A percentile compares a stretch with the other conserved stretches of the same genome.
Evolutionary conservation across 2,797 vertebrate genomes (phyloP).

Genomic region (Gadopsis bispinosus): DNA sequence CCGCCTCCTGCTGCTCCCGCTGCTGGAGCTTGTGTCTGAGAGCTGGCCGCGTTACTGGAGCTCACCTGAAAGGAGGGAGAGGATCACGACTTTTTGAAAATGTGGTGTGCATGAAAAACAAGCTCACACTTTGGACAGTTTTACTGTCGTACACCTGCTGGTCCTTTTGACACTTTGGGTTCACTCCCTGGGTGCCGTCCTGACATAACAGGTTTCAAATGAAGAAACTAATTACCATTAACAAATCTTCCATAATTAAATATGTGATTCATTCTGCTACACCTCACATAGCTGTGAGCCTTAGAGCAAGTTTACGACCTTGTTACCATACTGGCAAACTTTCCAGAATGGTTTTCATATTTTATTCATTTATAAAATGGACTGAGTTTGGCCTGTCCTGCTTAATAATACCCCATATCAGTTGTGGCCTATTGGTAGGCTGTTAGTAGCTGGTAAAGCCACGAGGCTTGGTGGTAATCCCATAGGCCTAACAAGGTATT

Average conservation of each 20-base stretch:
- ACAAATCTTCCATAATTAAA: not conserved
- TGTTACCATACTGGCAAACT: not conserved
- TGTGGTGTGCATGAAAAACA: not conserved
- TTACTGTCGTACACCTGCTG: not conserved
- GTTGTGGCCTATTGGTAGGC: not conserved
- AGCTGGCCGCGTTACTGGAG: conserved; percentile 82
- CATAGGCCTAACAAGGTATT: not conserved
- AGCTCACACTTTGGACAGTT: not conserved
- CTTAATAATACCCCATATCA: not conserved
- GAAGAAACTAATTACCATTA: not conserved
- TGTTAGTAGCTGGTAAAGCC: not conserved
- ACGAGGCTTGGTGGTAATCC: not conserved
- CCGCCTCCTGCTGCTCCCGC: conserved; percentile 68
- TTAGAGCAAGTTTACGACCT: not conserved
- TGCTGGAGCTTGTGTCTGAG: conserved; percentile 80
- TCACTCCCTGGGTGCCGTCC: not conserved
- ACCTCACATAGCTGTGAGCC: not conserved
- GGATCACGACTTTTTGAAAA: not conserved
- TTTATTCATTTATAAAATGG: not conserved
- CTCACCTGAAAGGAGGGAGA: conserved; percentile 81
- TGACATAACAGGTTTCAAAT: not conserved
- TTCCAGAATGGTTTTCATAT: conserved; percentile 1
- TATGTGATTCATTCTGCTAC: not conserved
- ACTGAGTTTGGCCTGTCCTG: not conserved
- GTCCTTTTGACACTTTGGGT: not conserved